Evolutionary conservation across 2,113 vertebrate species (phyloP).

Genomic region (Neotragus moschatus): DNA sequence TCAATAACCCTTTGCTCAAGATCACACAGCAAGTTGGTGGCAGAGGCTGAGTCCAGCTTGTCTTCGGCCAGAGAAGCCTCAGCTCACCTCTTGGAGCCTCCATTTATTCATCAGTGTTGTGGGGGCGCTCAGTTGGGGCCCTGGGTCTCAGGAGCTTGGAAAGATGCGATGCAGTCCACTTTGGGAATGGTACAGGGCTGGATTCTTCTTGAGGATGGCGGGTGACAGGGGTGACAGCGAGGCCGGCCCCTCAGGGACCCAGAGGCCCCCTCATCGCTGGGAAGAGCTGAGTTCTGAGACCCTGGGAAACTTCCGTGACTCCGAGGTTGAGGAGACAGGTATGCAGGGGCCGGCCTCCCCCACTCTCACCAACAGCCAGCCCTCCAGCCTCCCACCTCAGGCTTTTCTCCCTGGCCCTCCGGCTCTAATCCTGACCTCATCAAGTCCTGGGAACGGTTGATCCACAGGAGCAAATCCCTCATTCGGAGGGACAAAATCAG

Average conservation of each 20-base stretch:
- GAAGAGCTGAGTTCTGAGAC: neutral
- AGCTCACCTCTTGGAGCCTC: neutral
- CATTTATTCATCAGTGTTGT: neutral
- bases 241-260: neutral
- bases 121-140: neutral
- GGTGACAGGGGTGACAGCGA: accelerated
- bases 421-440: slow-evolving; percentile 87
- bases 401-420: slow-evolving; percentile 72
- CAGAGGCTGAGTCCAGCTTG: neutral
- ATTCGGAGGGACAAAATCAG: slow-evolving; percentile 86
- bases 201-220: neutral
- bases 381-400: neutral
- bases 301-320: neutral
- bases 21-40: neutral
- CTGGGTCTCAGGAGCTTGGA: neutral
- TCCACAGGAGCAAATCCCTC: slow-evolving; percentile 87
- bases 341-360: neutral
- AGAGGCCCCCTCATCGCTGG: neutral
- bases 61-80: neutral
- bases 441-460: slow-evolving; percentile 83
- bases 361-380: neutral
- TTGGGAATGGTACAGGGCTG: neutral
- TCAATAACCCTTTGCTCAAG: neutral
- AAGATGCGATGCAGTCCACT: neutral
- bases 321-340: neutral